Evolutionary conservation across 2,113 vertebrate species (phyloP).

Genomic region (Axis porcinus): DNA sequence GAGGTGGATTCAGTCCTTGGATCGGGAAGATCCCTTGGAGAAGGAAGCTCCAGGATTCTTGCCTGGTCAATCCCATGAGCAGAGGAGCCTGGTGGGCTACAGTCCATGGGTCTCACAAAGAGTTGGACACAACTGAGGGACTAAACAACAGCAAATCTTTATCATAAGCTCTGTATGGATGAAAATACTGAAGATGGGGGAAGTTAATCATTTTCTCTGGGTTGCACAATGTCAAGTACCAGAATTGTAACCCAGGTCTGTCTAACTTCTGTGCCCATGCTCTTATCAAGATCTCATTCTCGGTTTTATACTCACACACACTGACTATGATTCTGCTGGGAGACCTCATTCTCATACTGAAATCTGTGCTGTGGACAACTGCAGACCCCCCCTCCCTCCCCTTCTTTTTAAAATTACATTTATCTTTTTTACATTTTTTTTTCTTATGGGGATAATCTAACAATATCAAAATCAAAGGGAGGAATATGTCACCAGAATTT

Average conservation of each 20-base stretch:
- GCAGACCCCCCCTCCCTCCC: not conserved
- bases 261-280: not conserved
- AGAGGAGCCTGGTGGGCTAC: not conserved
- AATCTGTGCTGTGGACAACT: not conserved
- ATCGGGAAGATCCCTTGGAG: not conserved
- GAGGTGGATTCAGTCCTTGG: not conserved
- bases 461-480: not conserved
- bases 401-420: not conserved
- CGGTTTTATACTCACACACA: not conserved
- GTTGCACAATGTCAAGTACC: not conserved
- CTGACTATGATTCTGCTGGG: not conserved
- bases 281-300: not conserved
- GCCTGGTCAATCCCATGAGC: not conserved
- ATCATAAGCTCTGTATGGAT: not conserved
- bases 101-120: not conserved
- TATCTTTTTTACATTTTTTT: not conserved
- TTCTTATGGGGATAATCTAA: not conserved
- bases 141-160: not conserved
- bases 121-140: not conserved
- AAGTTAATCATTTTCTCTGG: not conserved
- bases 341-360: not conserved
- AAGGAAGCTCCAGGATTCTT: not conserved
- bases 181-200: not conserved
- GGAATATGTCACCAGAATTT: not conserved
- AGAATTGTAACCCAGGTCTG: not conserved